Base-by-base conservation (phyloP, 2,797 vertebrate genomes). In the Myripristis murdjan region DNA sequence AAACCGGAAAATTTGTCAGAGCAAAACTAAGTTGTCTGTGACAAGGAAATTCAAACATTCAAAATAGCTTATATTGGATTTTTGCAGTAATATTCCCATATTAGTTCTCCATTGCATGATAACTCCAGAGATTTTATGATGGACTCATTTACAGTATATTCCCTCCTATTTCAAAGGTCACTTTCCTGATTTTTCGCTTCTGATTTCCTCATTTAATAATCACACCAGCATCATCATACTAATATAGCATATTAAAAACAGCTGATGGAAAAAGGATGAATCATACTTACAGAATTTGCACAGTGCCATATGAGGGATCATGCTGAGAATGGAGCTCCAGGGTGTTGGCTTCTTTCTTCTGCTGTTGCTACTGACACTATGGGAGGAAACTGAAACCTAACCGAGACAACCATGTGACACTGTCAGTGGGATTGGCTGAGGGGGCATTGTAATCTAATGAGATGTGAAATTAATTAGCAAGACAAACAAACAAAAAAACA, bases 231-330 rank as follows among this genome's bases (percentile, higher is more conserved):
- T 9, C 20, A 43, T 43, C 12, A 28, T 20, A 1, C 1, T 14
- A 33, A 33, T 31, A 31, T n/a, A n/a, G n/a, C n/a, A n/a, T n/a
- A n/a, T 33, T 6, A 33, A 8, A 33, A 33, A 7, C 12, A 6
- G n/a, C 20, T 49, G n/a, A 18, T 14, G 10, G 4, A 59, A 23
- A n/a, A 26, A 1, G 23, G 14, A 11, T 12, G 1, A 60, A 1
- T 46, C 1, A 20, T 61, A 90, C 90, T 85, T 66, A 93, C 91
- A 86, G 51, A 90, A 75, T 70, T 89, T 93, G 59, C 89, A 92
- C 6, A 91, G 80, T 0, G 79, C 74, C 82, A 78, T 72, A 26
- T 74, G 79, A 64, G 85, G 80, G 39, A 87, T 76, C 81, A 87
- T 88, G 35, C 66, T 75, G 33, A 76, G 18, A 48, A 83, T 4